Evolutionary conservation across 2,888 invertebrate genomes (phyloP).

Genomic region (Ferdinandea cuprea): DNA sequence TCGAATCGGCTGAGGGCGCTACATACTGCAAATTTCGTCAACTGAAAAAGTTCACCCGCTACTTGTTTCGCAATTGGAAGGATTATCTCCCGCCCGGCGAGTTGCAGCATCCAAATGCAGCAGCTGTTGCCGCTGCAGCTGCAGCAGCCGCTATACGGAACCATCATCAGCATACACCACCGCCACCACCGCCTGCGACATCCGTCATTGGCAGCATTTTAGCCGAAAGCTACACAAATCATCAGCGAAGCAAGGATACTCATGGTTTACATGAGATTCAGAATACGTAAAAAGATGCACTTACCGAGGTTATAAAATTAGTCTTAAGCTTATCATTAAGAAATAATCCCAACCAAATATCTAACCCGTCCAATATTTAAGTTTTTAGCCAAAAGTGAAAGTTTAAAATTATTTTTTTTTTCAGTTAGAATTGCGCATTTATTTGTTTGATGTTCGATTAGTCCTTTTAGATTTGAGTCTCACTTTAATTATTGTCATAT

Average conservation of each 20-base stretch:
- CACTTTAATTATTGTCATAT: no score
- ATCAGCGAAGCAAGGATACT: conserved; percentile 59
- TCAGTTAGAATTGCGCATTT: conserved; percentile 21
- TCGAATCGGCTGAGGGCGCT: conserved; percentile 96
- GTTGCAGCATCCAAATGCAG: conserved; percentile 78
- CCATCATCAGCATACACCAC: conserved; percentile 55
- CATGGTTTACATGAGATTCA: conserved; percentile 57
- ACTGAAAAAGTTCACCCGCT: conserved; percentile 94
- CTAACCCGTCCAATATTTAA: conserved; percentile 26
- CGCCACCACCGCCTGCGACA: conserved; percentile 66
- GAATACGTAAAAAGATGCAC: conserved; percentile 32
- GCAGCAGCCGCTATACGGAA: conserved; percentile 76
- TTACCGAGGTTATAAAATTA: conserved; percentile 1
- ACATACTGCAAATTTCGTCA: conserved; percentile 97
- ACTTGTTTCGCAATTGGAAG: conserved; percentile 96
- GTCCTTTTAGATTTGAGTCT: no score
- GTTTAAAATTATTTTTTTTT: no score
- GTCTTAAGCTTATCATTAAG: neutral
- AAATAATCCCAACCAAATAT: conserved; percentile 1
- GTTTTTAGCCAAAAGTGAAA: neutral
- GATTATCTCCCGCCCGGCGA: conserved; percentile 93
- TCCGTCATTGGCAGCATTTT: conserved; percentile 68
- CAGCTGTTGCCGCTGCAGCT: conserved; percentile 74
- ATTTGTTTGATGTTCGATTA: no score
- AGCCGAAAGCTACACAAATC: conserved; percentile 65